phyloP scores from a whole-genome alignment of 2,888 invertebrate species.

The Dexiosoma caninum region DNA sequence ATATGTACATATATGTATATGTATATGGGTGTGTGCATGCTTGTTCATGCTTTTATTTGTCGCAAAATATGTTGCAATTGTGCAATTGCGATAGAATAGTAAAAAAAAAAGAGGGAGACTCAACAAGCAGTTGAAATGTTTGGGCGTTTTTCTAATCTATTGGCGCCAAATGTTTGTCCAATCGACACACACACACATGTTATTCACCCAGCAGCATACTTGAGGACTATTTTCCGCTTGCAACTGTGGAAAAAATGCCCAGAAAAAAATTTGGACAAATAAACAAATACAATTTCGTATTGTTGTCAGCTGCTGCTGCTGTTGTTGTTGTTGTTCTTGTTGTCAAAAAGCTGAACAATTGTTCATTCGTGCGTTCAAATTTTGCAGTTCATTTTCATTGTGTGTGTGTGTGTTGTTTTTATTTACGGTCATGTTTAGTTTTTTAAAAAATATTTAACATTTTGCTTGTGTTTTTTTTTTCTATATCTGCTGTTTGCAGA shows the following conservation, averaged over 20 bases:
- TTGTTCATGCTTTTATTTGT: background rate
- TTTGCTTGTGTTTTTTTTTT: slow-evolving; percentile 4
- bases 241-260: background rate
- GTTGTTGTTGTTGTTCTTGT: slow-evolving; percentile 43
- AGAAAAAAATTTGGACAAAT: slow-evolving; percentile 13
- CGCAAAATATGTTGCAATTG: slow-evolving; percentile 41
- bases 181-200: slow-evolving; percentile 30
- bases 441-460: slow-evolving; percentile 44
- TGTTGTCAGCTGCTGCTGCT: slow-evolving; percentile 52
- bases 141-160: slow-evolving; percentile 62
- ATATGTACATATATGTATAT: too few relatives aligned
- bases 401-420: background rate
- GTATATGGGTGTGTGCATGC: background rate
- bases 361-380: slow-evolving; percentile 58
- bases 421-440: slow-evolving; percentile 45
- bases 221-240: slow-evolving; percentile 16
- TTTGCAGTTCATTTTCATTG: slow-evolving; percentile 4
- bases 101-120: slow-evolving; percentile 3
- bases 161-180: slow-evolving; percentile 60
- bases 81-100: slow-evolving; percentile 9
- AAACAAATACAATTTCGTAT: slow-evolving; percentile 37
- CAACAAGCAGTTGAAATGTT: slow-evolving; percentile 60
- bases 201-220: slow-evolving; percentile 5
- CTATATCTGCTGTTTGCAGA: slow-evolving; percentile 27
- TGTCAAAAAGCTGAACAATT: slow-evolving; percentile 48